Conservation (phyloP, 2,888 invertebrate genomes). For the Acrobasis consociella region DNA sequence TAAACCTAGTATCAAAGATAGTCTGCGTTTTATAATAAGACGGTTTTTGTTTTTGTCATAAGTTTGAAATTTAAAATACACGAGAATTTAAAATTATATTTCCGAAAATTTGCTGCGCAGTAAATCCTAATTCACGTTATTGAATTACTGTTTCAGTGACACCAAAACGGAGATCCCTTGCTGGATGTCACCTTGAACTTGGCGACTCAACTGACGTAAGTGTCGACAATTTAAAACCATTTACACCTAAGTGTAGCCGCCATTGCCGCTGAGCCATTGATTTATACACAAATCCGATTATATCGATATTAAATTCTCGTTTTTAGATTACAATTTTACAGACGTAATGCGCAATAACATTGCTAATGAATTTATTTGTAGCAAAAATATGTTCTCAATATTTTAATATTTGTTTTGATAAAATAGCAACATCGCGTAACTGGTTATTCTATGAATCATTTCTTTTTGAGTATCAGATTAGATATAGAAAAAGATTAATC, state of each 20-base stretch:
- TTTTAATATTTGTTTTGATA: not conserved
- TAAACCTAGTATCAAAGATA: too few species aligned
- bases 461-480: constrained; percentile 1
- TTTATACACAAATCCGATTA: constrained; percentile 32
- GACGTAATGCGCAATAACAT: constrained; percentile 3
- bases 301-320: constrained; percentile 9
- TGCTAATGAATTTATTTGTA: constrained; percentile 17
- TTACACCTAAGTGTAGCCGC: constrained; percentile 58
- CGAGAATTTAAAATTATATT: not conserved
- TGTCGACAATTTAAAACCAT: constrained; percentile 65
- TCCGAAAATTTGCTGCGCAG: constrained; percentile 13
- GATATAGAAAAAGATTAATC: not conserved
- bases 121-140: constrained; percentile 19
- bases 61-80: not conserved
- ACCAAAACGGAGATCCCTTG: constrained; percentile 40
- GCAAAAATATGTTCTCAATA: not conserved
- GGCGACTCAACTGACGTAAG: constrained; percentile 67
- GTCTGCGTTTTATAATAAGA: too few species aligned
- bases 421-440: not conserved
- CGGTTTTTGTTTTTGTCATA: too few species aligned
- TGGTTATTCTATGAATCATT: not conserved
- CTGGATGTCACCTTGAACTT: constrained; percentile 70
- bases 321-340: not conserved
- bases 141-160: constrained; percentile 27
- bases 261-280: constrained; percentile 46